Evolutionary conservation across 2,113 vertebrate genomes (phyloP).

Genomic region (Oceanites oceanicus): DNA sequence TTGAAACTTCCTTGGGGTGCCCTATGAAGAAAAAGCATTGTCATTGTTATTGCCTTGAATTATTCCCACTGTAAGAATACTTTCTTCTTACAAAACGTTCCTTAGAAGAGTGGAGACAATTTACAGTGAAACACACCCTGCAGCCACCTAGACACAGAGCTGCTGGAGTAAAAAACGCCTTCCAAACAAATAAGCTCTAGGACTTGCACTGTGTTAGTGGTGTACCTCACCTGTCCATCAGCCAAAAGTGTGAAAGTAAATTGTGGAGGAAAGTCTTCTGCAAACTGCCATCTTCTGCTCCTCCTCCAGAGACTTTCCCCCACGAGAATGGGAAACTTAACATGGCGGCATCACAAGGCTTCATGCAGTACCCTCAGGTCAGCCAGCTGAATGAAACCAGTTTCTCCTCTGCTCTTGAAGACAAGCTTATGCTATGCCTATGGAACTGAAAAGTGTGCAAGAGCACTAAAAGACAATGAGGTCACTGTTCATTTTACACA

Average conservation of each 20-base stretch:
- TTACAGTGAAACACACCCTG: neutral
- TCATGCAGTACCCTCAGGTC: neutral
- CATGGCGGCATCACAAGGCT: neutral
- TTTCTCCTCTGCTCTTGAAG: neutral
- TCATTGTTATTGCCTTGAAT: neutral
- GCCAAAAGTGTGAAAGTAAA: neutral
- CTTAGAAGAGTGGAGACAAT: neutral
- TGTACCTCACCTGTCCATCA: neutral
- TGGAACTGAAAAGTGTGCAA: neutral
- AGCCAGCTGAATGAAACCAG: neutral
- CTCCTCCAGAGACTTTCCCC: neutral
- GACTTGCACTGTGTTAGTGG: neutral
- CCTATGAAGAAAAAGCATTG: neutral
- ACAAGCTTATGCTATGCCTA: neutral
- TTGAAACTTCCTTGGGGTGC: neutral
- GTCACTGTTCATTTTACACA: neutral
- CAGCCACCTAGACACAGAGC: neutral
- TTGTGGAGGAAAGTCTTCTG: neutral
- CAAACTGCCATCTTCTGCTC: neutral
- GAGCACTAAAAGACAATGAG: neutral
- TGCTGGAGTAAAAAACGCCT: neutral
- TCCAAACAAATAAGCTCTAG: neutral
- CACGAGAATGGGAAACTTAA: neutral
- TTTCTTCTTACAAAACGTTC: neutral
- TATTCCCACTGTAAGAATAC: neutral